Base-by-base conservation (phyloP, 2,797 vertebrate species). In the Clarias fuscus region DNA sequence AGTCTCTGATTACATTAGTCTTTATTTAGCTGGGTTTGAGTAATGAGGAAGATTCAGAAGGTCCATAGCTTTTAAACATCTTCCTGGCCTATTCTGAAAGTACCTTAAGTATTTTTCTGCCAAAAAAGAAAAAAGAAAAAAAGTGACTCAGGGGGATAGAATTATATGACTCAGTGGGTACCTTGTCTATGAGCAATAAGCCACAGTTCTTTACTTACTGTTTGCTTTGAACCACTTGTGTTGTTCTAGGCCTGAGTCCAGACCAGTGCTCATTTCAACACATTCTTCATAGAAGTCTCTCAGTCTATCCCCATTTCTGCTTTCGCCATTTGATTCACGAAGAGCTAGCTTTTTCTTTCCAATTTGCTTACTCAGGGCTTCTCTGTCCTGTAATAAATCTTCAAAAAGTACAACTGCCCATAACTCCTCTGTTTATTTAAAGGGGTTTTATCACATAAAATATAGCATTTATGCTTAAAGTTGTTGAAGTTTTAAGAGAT, bases 261-360 rank as follows among this genome's bases (percentile, higher is more conserved):
- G 24, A 64, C 87, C 91, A 4, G 88, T 71, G 62, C 93, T 95
- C 93, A 94, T 93, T 93, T 95, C 94, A 92, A 95, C 92, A 92
- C 93, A 94, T 93, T 95, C 94, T 91, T 94, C 90, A 90, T 92
- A 93, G 92, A 94, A 94, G 92, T 95, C 94, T 89, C 88, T 95
- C 88, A 86, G 93, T 92, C 92, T 92, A 92, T 92, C 94, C 86
- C 84, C 86, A 30, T 89, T 92, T 91, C 92, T 93, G 92, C 64
- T 94, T 93, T 94, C 92, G 91, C 88, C 92, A 92, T 94, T 92
- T 85, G 90, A 91, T 89, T 92, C 89, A 53, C 4, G 80, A 73
- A 88, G 90, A 88, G 88, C 90, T 84, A 84, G 89, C 86, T 87
- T 90, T 87, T 93, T 91, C 90, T 91, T 87, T 78, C 61, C 75